Percentiles rank a stretch among this genome's conserved stretches.
These are phyloP conservation scores for Synergus umbraculus DNA, from an alignment of 2,888 invertebrate genomes.

Conservation along the genomic window DNA sequence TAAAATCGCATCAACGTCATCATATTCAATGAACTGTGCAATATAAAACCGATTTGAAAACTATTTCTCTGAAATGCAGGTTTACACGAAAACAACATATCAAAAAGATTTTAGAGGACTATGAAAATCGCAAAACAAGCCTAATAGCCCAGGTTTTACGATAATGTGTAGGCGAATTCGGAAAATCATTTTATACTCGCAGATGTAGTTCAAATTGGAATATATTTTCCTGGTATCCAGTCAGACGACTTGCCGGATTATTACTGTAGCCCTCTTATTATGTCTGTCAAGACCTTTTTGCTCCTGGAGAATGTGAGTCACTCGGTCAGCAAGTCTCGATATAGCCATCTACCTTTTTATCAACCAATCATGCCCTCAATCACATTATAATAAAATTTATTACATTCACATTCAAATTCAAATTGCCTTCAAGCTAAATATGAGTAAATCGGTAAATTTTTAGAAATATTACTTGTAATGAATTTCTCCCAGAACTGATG, in stretches of 20 bases:
- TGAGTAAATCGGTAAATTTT: too few relatives aligned
- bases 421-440: too few relatives aligned
- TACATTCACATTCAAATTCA: neutral
- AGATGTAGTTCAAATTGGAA: neutral
- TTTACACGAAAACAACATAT: neutral
- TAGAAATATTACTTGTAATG: too few relatives aligned
- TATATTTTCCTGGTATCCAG: neutral
- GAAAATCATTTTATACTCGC: neutral
- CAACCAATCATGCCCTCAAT: neutral
- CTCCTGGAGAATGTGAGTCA: conserved; percentile 40
- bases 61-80: neutral
- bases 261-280: neutral
- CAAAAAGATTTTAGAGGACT: neutral
- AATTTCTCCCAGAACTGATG: too few relatives aligned
- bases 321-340: neutral
- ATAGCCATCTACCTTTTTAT: neutral
- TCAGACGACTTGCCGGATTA: neutral
- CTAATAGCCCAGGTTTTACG: conserved; percentile 2
- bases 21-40: neutral
- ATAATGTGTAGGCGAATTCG: neutral
- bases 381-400: neutral
- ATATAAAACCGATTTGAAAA: neutral
- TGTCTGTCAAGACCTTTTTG: conserved; percentile 44
- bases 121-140: conserved; percentile 23
- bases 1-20: neutral